Evolutionary conservation across 2,797 vertebrate species (phyloP).

Genomic region (Sternotherus odoratus): DNA sequence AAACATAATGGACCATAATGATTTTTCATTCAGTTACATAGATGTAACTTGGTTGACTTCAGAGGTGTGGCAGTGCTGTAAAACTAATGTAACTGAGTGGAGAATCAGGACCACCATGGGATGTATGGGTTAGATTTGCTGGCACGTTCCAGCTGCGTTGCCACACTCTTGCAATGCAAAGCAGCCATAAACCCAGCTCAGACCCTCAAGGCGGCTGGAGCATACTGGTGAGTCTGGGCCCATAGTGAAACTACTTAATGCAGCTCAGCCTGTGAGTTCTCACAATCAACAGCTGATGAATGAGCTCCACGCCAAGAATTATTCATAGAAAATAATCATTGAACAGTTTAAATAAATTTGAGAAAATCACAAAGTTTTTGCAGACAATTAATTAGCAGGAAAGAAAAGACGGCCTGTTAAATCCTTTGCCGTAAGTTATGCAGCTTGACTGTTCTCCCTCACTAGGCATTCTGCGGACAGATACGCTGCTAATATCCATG

Average conservation of each 20-base stretch:
- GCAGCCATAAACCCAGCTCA: neutral
- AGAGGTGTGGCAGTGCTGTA: neutral
- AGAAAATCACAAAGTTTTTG: neutral
- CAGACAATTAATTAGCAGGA: neutral
- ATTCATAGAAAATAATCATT: neutral
- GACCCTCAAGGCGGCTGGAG: rapidly evolving
- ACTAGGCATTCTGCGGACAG: neutral
- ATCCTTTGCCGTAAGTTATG: neutral
- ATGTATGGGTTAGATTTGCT: neutral
- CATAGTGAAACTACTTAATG: neutral
- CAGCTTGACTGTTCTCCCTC: neutral
- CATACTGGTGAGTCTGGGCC: neutral
- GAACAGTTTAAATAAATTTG: conserved; percentile 29
- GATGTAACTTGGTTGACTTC: rapidly evolving
- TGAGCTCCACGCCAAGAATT: rapidly evolving
- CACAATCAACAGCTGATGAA: neutral
- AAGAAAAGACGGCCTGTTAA: neutral
- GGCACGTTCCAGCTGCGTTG: neutral
- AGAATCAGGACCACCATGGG: rapidly evolving
- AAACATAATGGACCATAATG: neutral
- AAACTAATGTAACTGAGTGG: rapidly evolving
- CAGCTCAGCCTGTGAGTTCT: neutral
- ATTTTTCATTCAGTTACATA: neutral
- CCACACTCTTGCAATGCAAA: neutral
- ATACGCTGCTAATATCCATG: neutral